Evolutionary conservation across 2,888 invertebrate genomes (phyloP), one percentile per base, ranked within the genome.

Genomic region (Oligia latruncula): DNA sequence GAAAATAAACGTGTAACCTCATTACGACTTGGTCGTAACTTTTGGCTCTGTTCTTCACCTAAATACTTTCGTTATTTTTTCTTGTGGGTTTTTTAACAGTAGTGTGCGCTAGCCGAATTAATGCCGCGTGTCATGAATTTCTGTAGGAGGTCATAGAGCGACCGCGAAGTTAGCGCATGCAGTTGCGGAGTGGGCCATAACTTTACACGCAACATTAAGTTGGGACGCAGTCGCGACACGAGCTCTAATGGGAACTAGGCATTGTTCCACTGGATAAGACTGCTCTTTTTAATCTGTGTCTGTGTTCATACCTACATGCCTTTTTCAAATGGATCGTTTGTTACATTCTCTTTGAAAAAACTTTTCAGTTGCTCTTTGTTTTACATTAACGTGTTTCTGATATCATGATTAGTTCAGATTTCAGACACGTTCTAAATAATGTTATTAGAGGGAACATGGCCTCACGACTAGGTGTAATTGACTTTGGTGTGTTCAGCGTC

Each of bases 191-290:
- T 93, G 92, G 93, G 93, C 94, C 92, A 94, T 96, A 95, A 96
- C 94, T 96, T 95, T 92, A 94, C 95, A 96, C 95, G 95, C 95
- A 94, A 96, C 96, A 96, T 96, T 96, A 96, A 96, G 92, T 95
- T 93, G 92, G 93, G 92, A 92, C 92, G 91, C 93, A 93, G 93
- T 92, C 93, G 93, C 94, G 94, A 94, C 93, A 92, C 90, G 90
- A 92, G 89, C 90, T 89, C 86, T 90, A 91, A 86, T 87, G 78
- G 86, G 79, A 85, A 83, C 85, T 86, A 84, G 80, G 79, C 78
- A 80, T 85, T 86, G 81, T 84, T 86, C 78, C 79, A 71, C 88
- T 75, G 82, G 77, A 77, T 80, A 78, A 81, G 72, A 73, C 68
- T 80, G 80, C 40, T 84, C 64, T 84, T 87, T 87, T 84, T 88